Evolutionary conservation across 2,797 vertebrate genomes (phyloP).

Genomic region (Poecilia picta): DNA sequence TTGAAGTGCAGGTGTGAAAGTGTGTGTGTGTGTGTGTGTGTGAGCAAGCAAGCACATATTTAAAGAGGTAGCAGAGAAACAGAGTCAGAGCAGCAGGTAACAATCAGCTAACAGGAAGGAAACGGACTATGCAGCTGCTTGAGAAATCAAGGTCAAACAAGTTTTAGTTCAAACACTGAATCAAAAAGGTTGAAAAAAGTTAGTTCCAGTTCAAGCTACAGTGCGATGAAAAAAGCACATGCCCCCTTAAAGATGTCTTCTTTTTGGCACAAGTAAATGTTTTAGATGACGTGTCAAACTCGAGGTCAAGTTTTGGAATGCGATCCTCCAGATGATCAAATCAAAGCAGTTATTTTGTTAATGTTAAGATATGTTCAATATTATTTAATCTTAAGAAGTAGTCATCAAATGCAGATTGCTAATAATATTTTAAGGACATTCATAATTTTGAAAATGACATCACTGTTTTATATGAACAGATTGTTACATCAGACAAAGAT

Average conservation of each 20-base stretch:
- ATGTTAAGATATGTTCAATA: no score
- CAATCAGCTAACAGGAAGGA: slow-evolving; percentile 24
- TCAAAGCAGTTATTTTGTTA: no score
- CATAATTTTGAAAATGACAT: no score
- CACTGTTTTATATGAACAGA: background rate
- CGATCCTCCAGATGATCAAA: no score
- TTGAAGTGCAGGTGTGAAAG: slow-evolving; percentile 40
- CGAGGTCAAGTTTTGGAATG: no score
- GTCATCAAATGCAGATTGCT: no score
- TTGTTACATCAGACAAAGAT: slow-evolving; percentile 2
- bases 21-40: slow-evolving; percentile 19
- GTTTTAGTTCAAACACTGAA: slow-evolving; percentile 19
- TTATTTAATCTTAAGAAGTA: background rate
- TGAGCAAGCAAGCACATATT: slow-evolving; percentile 57
- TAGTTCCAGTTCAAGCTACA: background rate
- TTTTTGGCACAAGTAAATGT: background rate
- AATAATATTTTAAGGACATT: no score
- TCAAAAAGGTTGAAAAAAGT: background rate
- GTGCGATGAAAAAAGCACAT: background rate
- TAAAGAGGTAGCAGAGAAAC: slow-evolving; percentile 77
- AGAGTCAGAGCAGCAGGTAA: slow-evolving; percentile 50
- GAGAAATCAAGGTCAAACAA: slow-evolving; percentile 9
- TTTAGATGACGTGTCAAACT: background rate
- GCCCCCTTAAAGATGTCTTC: background rate
- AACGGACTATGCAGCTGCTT: slow-evolving; percentile 22